phyloP scores from a whole-genome alignment of 2,113 vertebrate genomes.

The Theropithecus gelada region DNA sequence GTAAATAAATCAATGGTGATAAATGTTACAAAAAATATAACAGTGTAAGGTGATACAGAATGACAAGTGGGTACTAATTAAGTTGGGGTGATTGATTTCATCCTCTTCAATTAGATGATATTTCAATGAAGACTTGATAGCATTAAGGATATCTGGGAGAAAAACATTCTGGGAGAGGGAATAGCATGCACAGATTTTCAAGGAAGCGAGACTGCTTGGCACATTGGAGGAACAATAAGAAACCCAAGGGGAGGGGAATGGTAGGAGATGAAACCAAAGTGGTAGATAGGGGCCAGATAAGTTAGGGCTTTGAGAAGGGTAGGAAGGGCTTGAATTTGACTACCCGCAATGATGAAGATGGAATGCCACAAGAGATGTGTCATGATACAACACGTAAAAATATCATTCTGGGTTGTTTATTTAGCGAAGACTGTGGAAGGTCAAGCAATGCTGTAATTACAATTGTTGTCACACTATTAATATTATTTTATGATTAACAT shows the following conservation, averaged over 20 bases:
- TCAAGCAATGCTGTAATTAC: background rate
- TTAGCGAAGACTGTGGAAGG: background rate
- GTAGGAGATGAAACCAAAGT: background rate
- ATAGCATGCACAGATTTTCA: background rate
- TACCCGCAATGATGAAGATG: too few species aligned
- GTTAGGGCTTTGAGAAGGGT: background rate
- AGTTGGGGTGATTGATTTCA: background rate
- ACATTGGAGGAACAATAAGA: background rate
- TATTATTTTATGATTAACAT: background rate
- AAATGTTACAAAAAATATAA: background rate
- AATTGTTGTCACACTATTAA: background rate
- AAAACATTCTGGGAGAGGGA: background rate
- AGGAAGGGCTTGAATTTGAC: background rate
- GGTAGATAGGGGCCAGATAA: background rate
- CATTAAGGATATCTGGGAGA: background rate
- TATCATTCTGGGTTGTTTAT: background rate
- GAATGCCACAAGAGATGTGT: background rate
- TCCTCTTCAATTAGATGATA: background rate
- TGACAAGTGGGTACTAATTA: background rate
- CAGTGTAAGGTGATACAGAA: background rate
- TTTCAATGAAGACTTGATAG: background rate
- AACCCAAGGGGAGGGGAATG: rapidly evolving
- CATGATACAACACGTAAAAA: background rate
- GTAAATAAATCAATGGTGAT: background rate
- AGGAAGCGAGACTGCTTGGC: background rate